These are phyloP conservation scores for Ectemnius lituratus DNA, from an alignment of 2,888 invertebrate genomes.

Conservation along the genomic window DNA sequence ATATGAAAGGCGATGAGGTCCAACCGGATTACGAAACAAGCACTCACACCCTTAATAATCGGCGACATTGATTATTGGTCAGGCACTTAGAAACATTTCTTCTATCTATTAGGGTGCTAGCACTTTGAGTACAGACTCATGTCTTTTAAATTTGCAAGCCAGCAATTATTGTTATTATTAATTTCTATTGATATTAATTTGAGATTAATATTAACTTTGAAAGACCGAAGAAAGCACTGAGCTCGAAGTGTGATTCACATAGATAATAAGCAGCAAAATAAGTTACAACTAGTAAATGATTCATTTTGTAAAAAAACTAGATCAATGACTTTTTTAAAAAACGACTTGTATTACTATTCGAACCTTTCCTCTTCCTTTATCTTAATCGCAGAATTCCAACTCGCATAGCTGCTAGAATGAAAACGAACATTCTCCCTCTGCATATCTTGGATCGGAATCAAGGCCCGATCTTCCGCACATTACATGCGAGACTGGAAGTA, in stretches of 20 bases:
- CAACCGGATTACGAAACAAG: constrained; percentile 37
- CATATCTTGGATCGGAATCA: too few species aligned
- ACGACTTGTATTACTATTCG: too few species aligned
- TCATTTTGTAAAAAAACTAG: too few species aligned
- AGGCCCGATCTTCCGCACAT: constrained; percentile 1
- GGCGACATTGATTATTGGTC: constrained; percentile 38
- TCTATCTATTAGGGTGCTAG: background rate
- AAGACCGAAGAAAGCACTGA: background rate
- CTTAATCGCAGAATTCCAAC: too few species aligned
- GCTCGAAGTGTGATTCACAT: too few species aligned
- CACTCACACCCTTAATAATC: constrained; percentile 47
- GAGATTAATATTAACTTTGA: constrained; percentile 21
- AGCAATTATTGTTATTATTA: background rate
- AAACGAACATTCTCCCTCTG: too few species aligned
- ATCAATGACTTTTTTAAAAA: too few species aligned
- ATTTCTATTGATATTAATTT: constrained; percentile 1
- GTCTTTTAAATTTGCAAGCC: background rate
- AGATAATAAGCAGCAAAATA: too few species aligned
- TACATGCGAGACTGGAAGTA: constrained; percentile 8
- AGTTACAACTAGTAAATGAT: too few species aligned
- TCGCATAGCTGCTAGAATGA: too few species aligned
- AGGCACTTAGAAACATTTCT: background rate
- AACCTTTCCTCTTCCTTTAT: too few species aligned
- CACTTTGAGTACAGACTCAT: background rate
- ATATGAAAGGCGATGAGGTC: constrained; percentile 58